phyloP scores from a whole-genome alignment of 2,888 invertebrate species.

The Lagria hirta region DNA sequence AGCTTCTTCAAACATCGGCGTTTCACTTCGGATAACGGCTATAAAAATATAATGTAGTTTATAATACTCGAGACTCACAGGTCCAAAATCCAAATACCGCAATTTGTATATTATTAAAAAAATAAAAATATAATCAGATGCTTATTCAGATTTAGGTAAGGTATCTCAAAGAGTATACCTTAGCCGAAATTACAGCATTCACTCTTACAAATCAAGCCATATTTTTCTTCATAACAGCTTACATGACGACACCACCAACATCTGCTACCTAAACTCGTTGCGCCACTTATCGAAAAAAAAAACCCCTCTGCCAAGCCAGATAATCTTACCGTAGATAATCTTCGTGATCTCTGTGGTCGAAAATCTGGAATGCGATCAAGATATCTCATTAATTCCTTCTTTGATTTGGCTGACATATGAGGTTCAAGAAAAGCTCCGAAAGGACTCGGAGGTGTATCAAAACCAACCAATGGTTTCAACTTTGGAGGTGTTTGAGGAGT shows the following conservation, averaged over 20 bases:
- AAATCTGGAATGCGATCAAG: slow-evolving; percentile 56
- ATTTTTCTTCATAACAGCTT: no score
- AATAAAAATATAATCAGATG: slow-evolving; percentile 12
- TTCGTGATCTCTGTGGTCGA: slow-evolving; percentile 46
- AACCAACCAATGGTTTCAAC: slow-evolving; percentile 44
- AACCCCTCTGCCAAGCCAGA: no score
- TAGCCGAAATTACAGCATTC: neutral
- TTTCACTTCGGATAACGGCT: slow-evolving; percentile 62
- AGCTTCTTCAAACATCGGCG: slow-evolving; percentile 54
- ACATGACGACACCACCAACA: no score
- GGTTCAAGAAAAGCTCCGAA: slow-evolving; percentile 56
- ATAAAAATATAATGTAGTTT: no score
- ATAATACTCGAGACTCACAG: no score
- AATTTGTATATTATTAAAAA: no score
- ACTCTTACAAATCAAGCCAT: no score
- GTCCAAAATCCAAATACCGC: no score
- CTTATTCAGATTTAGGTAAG: no score
- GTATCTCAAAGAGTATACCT: neutral
- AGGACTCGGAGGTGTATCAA: slow-evolving; percentile 61
- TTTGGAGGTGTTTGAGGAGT: slow-evolving; percentile 33
- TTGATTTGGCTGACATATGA: slow-evolving; percentile 56
- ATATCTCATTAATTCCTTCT: slow-evolving; percentile 57
- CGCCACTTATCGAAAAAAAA: slow-evolving; percentile 1
- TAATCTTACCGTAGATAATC: slow-evolving; percentile 36
- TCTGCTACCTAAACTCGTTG: no score